Conservation (phyloP, 2,888 invertebrate genomes). For the Petrolisthes manimaculis region DNA sequence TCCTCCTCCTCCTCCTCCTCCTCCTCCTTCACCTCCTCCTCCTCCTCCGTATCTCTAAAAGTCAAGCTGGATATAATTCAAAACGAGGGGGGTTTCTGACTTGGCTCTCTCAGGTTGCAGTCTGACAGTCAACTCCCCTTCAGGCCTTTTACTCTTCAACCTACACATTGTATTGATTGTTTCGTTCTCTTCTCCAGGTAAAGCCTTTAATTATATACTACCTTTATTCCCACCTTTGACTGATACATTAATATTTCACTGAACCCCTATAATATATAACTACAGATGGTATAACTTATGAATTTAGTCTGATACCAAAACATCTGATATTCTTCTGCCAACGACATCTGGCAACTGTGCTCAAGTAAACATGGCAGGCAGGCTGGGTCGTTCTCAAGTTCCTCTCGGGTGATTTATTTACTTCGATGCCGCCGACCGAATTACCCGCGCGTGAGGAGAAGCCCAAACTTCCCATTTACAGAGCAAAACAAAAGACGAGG, state of each 20-base stretch:
- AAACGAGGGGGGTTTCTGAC: constrained; percentile 20
- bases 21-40: not conserved
- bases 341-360: constrained; percentile 8
- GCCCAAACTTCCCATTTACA: constrained; percentile 12
- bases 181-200: no score
- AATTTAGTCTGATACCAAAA: not conserved
- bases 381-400: constrained; percentile 20
- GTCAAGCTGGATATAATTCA: constrained; percentile 31
- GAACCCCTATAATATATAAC: no score
- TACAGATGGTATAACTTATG: no score
- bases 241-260: no score
- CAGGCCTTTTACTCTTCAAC: no score
- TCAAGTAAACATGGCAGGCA: constrained; percentile 17
- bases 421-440: constrained; percentile 42
- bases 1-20: not conserved
- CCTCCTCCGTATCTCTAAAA: constrained; percentile 13
- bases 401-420: constrained; percentile 33
- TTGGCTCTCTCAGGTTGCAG: constrained; percentile 8
- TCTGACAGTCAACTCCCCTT: constrained; percentile 1
- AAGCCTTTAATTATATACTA: no score
- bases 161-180: no score
- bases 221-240: no score
- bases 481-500: constrained; percentile 17
- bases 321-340: not conserved
- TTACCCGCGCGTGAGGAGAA: constrained; percentile 26